Base-by-base conservation (phyloP, 2,797 vertebrate species). In the Esox masquinongy region DNA sequence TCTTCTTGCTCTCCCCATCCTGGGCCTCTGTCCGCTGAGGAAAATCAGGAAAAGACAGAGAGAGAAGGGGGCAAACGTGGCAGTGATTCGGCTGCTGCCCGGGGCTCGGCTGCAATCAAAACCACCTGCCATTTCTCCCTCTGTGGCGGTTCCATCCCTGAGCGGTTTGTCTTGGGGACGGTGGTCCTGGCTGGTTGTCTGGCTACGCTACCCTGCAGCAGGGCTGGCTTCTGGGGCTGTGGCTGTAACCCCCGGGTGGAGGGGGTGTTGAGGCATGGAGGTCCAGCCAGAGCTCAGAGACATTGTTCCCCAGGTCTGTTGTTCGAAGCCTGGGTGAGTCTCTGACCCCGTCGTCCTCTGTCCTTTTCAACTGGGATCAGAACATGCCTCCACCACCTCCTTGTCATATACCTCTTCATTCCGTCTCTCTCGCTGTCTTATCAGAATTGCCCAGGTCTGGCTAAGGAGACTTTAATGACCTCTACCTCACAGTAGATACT, bases 1-100 rank as follows among this genome's bases (percentile, higher is more conserved):
- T 66, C 26, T 61, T 22, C 47, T 59, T 16, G 17, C 36, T n/a
- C 34, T 36, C 77, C 66, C 74, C 43, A 39, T 61, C 31, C 66
- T 16, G 17, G 80, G 76, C 80, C 85, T 79, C n/a, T 16, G 39
- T 70, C 47, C 64, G 53, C 77, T 63, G 70, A 29, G 39, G 69
- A 77, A 47, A 47, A 67, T 70, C 16, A 70, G 56, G 73, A 78
- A 72, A 1, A 51, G 16, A 85, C 85, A 86, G 87, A 86, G 63
- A 67, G 64, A 34, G 64, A 67, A 34, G 31, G 17, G 17, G 81
- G 47, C 36, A 29, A 64, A 53, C 14, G 72, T 14, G 71, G 69
- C 43, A 1, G 69, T 61, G 67, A 76, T 68, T 70, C 56, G n/a
- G 73, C 77, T 76, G 80, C 74, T 77, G 73, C 74, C 49, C 31